Conservation (phyloP, 2,888 invertebrate species). For the Trichogramma dendrolimi region DNA sequence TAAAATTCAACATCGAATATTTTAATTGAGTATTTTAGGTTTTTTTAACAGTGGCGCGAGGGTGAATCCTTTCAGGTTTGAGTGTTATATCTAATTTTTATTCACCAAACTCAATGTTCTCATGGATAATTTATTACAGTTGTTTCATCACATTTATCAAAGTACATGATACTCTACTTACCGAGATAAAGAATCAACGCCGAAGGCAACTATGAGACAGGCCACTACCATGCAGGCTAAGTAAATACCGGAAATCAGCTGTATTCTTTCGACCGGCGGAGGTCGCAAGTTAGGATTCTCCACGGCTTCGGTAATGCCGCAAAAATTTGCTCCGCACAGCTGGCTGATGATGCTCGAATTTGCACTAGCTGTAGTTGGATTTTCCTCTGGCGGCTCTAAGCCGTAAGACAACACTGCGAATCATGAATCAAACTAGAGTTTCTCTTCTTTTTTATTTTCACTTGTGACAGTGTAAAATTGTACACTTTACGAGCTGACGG, state of each 20-base stretch:
- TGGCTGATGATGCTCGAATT: constrained; percentile 55
- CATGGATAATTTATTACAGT: neutral
- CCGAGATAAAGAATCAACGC: constrained; percentile 78
- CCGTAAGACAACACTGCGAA: constrained; percentile 47
- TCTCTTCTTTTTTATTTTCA: no score
- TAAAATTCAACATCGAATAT: no score
- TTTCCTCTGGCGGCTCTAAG: constrained; percentile 29
- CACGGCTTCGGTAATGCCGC: constrained; percentile 56
- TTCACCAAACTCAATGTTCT: neutral
- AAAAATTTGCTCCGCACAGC: constrained; percentile 73
- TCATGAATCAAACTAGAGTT: no score
- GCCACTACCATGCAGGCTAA: constrained; percentile 75
- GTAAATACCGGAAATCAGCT: constrained; percentile 76
- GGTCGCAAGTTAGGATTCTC: constrained; percentile 67
- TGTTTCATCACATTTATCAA: neutral
- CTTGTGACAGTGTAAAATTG: no score
- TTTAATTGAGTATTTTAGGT: no score
- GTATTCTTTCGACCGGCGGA: constrained; percentile 70
- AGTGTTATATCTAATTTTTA: neutral
- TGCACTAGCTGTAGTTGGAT: constrained; percentile 31
- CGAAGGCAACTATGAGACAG: constrained; percentile 68
- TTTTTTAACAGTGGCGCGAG: no score
- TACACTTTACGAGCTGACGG: no score
- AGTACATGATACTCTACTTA: constrained; percentile 43
- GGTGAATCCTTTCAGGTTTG: neutral